A percentile compares a stretch with the other conserved stretches of the same genome.
Conservation (phyloP, 2,888 invertebrate species). For the Ectemnius cavifrons region DNA sequence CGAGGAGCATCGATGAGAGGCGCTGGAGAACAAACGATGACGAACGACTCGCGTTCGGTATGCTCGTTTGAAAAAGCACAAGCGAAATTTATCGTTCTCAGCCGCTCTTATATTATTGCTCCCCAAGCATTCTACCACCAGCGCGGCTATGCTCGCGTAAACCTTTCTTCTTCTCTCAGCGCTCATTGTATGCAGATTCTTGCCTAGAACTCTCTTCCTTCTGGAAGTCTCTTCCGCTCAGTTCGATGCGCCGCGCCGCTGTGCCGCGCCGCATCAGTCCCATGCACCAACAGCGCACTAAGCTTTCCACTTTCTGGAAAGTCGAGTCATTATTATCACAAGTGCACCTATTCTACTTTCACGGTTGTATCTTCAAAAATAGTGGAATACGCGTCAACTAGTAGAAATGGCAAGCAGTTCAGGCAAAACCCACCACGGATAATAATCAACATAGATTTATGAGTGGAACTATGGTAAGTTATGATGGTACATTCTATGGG, state of each 20-base stretch:
- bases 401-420: background rate
- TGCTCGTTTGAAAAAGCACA: conserved; percentile 38
- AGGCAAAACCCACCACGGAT: conserved; percentile 16
- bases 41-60: conserved; percentile 31
- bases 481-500: no score
- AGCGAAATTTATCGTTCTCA: conserved; percentile 51
- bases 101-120: conserved; percentile 46
- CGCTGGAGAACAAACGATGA: conserved; percentile 45
- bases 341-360: no score
- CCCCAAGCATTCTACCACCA: conserved; percentile 15
- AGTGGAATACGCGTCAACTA: background rate
- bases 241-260: no score
- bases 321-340: conserved; percentile 11
- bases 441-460: conserved; percentile 40
- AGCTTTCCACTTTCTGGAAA: conserved; percentile 7
- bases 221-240: background rate
- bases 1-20: conserved; percentile 32
- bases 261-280: no score
- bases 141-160: conserved; percentile 9
- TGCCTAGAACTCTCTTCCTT: conserved; percentile 22
- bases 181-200: conserved; percentile 64
- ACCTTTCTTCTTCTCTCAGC: conserved; percentile 19
- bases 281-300: no score
- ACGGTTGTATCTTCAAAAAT: no score
- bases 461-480: conserved; percentile 25